Conservation (phyloP, 1,140 invertebrate genomes). For the Leptinotarsa undecemlineata region DNA sequence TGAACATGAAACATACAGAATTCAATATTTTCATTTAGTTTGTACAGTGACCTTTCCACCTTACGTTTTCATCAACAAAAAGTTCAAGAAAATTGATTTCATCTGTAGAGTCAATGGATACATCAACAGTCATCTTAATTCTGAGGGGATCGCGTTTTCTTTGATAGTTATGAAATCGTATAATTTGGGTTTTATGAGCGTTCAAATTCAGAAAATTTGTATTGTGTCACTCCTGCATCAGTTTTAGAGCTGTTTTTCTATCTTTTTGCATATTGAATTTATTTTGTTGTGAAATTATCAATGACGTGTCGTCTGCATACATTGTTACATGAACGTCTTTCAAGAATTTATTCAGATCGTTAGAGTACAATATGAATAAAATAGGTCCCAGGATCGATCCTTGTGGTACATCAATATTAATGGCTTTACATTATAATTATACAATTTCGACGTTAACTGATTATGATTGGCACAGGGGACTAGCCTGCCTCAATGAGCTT, state of each 20-base stretch:
- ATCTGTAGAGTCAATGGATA: neutral
- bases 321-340: no score
- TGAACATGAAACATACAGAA: constrained; percentile 16
- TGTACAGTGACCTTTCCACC: neutral
- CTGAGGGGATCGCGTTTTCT: neutral
- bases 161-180: constrained; percentile 15
- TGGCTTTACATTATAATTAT: neutral
- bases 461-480: constrained; percentile 25
- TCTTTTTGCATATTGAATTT: neutral
- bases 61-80: constrained; percentile 7
- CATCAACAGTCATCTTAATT: constrained; percentile 5
- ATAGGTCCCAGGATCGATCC: constrained; percentile 16
- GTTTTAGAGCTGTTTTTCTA: no score
- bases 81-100: neutral
- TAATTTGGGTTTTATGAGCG: constrained; percentile 4
- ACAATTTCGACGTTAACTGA: constrained; percentile 6
- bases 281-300: neutral
- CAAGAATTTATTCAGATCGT: neutral
- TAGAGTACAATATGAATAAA: constrained; percentile 18
- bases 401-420: constrained; percentile 10
- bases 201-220: constrained; percentile 14
- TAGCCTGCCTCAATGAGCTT: constrained; percentile 29
- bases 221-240: no score
- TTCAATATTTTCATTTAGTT: neutral
- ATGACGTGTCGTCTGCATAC: no score